These are phyloP conservation scores for Gadopsis marmoratus DNA, from an alignment of 2,797 vertebrate genomes.

Conservation along the genomic window DNA sequence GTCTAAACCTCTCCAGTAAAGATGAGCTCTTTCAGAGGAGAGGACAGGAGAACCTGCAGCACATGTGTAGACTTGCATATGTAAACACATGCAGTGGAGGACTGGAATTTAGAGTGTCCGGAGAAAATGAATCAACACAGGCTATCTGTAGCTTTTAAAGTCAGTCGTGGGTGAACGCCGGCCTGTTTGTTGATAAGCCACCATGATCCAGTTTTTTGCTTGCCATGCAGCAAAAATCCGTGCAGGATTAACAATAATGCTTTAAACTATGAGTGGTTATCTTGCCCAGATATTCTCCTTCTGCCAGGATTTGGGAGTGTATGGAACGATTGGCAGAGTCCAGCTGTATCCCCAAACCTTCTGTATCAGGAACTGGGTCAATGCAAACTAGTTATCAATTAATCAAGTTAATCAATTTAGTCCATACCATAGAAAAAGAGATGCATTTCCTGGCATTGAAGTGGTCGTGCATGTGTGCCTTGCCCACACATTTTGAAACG, in stretches of 20 bases:
- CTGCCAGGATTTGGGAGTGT: background rate
- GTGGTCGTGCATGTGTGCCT: background rate
- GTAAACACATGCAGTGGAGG: background rate
- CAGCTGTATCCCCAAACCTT: background rate
- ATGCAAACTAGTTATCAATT: too few species aligned
- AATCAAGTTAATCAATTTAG: background rate
- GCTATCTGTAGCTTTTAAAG: background rate
- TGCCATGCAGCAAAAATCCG: too few species aligned
- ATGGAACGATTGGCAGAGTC: background rate
- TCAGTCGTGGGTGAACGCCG: background rate
- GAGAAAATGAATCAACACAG: background rate
- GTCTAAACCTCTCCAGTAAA: background rate
- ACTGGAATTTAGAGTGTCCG: background rate
- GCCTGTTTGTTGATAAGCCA: background rate
- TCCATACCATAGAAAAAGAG: background rate
- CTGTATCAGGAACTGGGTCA: background rate
- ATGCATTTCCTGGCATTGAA: background rate
- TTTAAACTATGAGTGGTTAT: constrained; percentile 15
- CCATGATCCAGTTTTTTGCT: background rate
- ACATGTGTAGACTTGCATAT: constrained; percentile 4
- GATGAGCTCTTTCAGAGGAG: background rate
- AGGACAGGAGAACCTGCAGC: background rate
- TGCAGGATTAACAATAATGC: background rate
- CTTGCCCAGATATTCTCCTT: background rate
- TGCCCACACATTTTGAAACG: background rate